Percentiles rank a stretch among this genome's conserved stretches.
Conservation (phyloP, 2,888 invertebrate species). For the Nymphalis c-album region DNA sequence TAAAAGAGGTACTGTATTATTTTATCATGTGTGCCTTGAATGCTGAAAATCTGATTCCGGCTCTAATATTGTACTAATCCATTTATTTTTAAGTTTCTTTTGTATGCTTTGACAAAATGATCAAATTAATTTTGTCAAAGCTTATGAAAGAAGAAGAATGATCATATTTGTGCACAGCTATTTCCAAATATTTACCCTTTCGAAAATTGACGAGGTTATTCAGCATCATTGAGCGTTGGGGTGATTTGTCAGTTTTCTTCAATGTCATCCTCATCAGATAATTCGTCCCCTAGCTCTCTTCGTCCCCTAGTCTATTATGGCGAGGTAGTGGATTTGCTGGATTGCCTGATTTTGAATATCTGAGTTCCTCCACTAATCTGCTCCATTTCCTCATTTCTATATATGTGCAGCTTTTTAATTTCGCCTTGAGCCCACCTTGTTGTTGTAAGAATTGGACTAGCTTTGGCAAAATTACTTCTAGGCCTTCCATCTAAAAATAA, state of each 20-base stretch:
- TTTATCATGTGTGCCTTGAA: too few relatives aligned
- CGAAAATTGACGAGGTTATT: conserved; percentile 70
- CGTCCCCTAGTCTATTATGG: conserved; percentile 51
- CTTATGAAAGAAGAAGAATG: too few relatives aligned
- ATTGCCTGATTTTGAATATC: conserved; percentile 89
- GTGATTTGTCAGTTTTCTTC: conserved; percentile 58
- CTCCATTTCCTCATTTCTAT: conserved; percentile 92
- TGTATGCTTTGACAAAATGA: too few relatives aligned
- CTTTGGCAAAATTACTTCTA: conserved; percentile 93
- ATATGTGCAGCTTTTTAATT: conserved; percentile 70
- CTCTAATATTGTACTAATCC: too few relatives aligned
- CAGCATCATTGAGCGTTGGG: conserved; percentile 76
- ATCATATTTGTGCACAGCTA: too few relatives aligned
- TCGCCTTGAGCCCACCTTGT: conserved; percentile 91
- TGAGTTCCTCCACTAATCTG: conserved; percentile 93
- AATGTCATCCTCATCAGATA: conserved; percentile 67
- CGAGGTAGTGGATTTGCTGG: conserved; percentile 82
- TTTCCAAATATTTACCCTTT: conserved; percentile 50
- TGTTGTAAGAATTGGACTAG: conserved; percentile 92
- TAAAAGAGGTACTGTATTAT: too few relatives aligned
- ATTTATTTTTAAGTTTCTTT: too few relatives aligned
- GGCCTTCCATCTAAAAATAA: conserved; percentile 71
- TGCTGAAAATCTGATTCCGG: too few relatives aligned
- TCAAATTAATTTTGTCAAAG: too few relatives aligned
- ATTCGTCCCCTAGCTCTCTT: too few relatives aligned